These are phyloP conservation scores for Sminthurinus signatus DNA, from an alignment of 1,140 invertebrate genomes.

Conservation along the genomic window DNA sequence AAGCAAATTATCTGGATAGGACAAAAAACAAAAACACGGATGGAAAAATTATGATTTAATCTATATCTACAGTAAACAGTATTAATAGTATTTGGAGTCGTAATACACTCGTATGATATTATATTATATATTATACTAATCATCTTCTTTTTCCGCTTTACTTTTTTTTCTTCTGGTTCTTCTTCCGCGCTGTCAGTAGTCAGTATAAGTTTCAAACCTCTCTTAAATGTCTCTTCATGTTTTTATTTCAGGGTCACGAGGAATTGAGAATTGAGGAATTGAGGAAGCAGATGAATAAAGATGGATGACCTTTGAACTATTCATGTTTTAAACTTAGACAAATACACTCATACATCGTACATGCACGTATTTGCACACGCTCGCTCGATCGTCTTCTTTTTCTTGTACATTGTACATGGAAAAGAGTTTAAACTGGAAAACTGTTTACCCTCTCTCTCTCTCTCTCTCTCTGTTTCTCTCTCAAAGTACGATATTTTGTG, in stretches of 20 bases:
- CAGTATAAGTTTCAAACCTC: conserved; percentile 1
- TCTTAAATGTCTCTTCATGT: conserved; percentile 11
- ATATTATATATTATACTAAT: too few relatives aligned
- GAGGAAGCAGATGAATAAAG: conserved; percentile 6
- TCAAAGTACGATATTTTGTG: too few relatives aligned
- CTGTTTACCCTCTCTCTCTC: too few relatives aligned
- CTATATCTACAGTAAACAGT: too few relatives aligned
- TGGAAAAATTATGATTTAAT: too few relatives aligned
- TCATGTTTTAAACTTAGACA: neutral
- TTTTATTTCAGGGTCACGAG: conserved; percentile 10
- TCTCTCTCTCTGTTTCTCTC: too few relatives aligned
- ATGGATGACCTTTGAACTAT: conserved; percentile 5
- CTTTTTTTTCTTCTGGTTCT: neutral
- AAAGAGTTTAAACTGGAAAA: neutral
- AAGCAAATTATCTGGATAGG: too few relatives aligned
- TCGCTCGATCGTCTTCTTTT: neutral
- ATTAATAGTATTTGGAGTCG: too few relatives aligned
- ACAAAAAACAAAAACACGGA: too few relatives aligned
- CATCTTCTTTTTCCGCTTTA: neutral
- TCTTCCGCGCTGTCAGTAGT: conserved; percentile 5
- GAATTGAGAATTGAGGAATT: too few relatives aligned
- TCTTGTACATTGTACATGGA: neutral
- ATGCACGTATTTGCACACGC: neutral
- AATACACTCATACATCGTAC: neutral
- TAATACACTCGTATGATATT: too few relatives aligned